Evolutionary conservation across 2,113 vertebrate species (phyloP).

Genomic region (Notothenia coriiceps): DNA sequence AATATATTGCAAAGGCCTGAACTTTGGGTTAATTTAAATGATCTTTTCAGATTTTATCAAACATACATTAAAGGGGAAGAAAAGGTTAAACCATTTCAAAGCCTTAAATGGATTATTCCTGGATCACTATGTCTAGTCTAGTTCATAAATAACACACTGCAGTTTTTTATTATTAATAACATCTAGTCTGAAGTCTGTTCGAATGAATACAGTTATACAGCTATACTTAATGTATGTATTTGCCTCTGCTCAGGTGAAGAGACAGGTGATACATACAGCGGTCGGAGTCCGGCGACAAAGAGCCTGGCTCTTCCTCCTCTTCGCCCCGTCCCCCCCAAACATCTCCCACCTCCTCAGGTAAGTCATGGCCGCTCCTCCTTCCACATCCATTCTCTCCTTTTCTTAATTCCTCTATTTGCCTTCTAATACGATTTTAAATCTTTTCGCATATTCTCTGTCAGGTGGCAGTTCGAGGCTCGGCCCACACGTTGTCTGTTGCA

Average conservation of each 20-base stretch:
- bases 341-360: constrained; percentile 68
- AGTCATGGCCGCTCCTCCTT: not conserved
- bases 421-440: not conserved
- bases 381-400: not conserved
- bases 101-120: not conserved
- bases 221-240: not conserved
- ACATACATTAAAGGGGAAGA: not conserved
- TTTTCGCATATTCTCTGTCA: constrained; percentile 2
- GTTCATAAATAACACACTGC: not conserved
- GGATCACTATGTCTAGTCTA: not conserved
- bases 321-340: constrained; percentile 53
- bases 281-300: constrained; percentile 55
- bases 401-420: too few relatives aligned
- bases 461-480: constrained; percentile 61
- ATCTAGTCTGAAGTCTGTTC: not conserved
- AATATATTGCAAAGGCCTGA: not conserved
- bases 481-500: constrained; percentile 17
- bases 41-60: constrained; percentile 8
- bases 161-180: not conserved
- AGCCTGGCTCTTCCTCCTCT: constrained; percentile 34
- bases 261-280: constrained; percentile 46
- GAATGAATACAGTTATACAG: not conserved
- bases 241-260: constrained; percentile 49
- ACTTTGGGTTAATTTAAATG: constrained; percentile 18
- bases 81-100: too few relatives aligned